Base-by-base conservation (phyloP, 2,113 vertebrate genomes). In the Percina caprodes region DNA sequence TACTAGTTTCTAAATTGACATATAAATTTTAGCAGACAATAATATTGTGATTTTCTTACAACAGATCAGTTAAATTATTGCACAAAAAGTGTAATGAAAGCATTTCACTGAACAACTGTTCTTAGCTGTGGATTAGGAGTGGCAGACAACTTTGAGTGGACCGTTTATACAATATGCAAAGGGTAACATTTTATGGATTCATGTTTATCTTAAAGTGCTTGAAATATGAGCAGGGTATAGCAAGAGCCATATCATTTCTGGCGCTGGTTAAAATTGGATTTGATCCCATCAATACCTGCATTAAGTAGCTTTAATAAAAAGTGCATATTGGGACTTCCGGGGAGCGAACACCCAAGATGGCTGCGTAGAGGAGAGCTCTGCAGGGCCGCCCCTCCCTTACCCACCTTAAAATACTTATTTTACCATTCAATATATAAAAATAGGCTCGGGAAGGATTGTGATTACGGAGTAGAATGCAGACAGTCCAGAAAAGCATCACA, bases 241-340 rank as follows among this genome's bases (percentile, higher is more conserved):
- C 39, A 60, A 6, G 18, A 52, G n/a, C 48, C 14, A 7, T 12
- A 14, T n/a, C 8, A 10, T 24, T 24, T 12, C n/a, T 51, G 35
- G 11, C 48, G 54, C n/a, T 54, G 15, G 30, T 11, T 71, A 6
- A 33, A 65, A 39, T 30, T 46, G 55, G 0, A 59, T 67, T 74
- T 15, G 3, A 3, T 70, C 16, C 8, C 46, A 49, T 2, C 24
- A 33, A 63, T 69, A 45, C 2, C 4, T 48, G 3, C 48, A 11
- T 55, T 46, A 15, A 55, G 21, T 12, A 56, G 67, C 67, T 78
- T 69, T 65, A 66, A 55, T 23, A 51, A 39, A 70, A 86, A 26
- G 33, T 59, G 67, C n/a, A n/a, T n/a, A n/a, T n/a, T n/a, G n/a
- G n/a, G n/a, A n/a, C n/a, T n/a, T n/a, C n/a, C n/a, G n/a, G n/a